phyloP scores from a whole-genome alignment of 2,113 vertebrate genomes.

The Pongo abelii region DNA sequence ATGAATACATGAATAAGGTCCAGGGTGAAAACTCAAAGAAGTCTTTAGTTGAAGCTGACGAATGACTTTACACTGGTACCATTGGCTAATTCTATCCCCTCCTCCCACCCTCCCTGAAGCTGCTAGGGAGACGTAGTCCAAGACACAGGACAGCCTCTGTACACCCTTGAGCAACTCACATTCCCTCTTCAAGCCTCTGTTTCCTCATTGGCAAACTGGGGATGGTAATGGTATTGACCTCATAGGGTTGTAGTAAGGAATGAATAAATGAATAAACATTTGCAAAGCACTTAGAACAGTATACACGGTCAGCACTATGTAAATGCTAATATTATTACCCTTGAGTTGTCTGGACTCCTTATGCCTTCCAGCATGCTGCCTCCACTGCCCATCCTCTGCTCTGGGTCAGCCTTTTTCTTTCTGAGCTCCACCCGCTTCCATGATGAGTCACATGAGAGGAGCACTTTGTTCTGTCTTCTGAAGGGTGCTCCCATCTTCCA shows the following conservation, averaged over 20 bases:
- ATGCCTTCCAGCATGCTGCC: not conserved
- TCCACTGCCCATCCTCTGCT: not conserved
- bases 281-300: not conserved
- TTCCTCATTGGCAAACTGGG: not conserved
- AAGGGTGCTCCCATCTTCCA: not conserved
- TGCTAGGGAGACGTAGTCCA: not conserved
- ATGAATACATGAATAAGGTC: not conserved
- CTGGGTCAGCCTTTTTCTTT: not conserved
- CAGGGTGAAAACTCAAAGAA: not conserved
- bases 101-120: accelerated
- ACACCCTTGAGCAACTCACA: not conserved
- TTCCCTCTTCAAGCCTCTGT: not conserved
- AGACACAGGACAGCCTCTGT: not conserved
- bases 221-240: not conserved
- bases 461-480: not conserved
- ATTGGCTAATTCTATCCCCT: not conserved
- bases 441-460: not conserved
- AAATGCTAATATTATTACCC: too few relatives aligned
- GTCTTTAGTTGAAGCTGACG: not conserved
- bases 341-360: not conserved
- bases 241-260: not conserved
- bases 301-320: not conserved
- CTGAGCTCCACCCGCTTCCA: not conserved
- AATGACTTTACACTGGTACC: not conserved
- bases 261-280: not conserved